Base-by-base conservation (phyloP, 2,113 vertebrate genomes). In the Suricata suricatta region DNA sequence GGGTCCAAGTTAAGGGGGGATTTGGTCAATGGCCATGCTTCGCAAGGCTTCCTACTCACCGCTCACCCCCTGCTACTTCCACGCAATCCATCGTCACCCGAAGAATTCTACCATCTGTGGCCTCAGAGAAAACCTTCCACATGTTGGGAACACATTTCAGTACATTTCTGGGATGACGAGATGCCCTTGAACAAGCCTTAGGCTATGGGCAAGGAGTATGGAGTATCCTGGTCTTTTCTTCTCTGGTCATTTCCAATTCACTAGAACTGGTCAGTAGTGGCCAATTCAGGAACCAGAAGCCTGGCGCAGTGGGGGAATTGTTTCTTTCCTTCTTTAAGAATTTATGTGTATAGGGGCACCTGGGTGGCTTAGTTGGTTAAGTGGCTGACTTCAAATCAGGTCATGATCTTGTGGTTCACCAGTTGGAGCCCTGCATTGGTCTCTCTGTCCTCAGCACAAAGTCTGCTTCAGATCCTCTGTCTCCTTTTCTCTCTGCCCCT, bases 21-120 rank as follows among this genome's bases (percentile, higher is more conserved):
- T 57, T 41, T 38, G 33, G 69, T 27, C 47, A 54, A 5, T 0
- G 1, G 31, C 5, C 44, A 29, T 10, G 19, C 2, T 60, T 63
- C 35, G 1, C 79, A 90, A 69, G 60, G 6, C 29, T 21, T 52
- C 11, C 33, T 63, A 9, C 5, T 77, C 0, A 2, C 50, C 12
- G 25, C 57, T 21, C 0, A 50, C 14, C 17, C 0, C 12, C 14
- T 14, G 44, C n/a, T 1, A 16, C 21, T 38, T 81, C 35, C 8
- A 3, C 1, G 68, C 38, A 38, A 6, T n/a, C 44, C 11, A 1
- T 7, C 1, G 1, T 64, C 77, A 44, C 66, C 11, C 25, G 27
- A 68, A 57, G 68, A 52, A 82, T 41, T 89, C 19, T 31, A 47
- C 7, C 9, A 17, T 7, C 44, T n/a, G 33, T 72, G 69, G 12